phyloP scores from a whole-genome alignment of 2,113 vertebrate species.

The Ornithorhynchus anatinus region DNA sequence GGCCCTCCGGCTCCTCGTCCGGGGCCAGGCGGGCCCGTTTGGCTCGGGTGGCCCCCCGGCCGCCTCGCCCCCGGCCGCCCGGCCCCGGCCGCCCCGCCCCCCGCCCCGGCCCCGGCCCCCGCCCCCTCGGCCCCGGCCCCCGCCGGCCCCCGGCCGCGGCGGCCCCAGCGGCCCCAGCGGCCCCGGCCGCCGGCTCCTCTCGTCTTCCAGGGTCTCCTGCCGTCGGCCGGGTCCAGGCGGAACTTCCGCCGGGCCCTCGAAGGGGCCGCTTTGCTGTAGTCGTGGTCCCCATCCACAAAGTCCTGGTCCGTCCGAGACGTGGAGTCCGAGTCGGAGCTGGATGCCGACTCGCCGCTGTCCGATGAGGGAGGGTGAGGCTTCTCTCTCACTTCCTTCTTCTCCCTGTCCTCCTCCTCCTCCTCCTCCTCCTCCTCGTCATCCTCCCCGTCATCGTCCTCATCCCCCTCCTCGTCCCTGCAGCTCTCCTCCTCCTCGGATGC shows the following conservation, averaged over 20 bases:
- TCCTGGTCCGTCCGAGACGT: slow-evolving; percentile 87
- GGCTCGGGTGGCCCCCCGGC: slow-evolving; percentile 68
- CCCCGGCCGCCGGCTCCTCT: slow-evolving; percentile 65
- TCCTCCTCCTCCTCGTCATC: slow-evolving; percentile 69
- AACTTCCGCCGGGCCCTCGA: slow-evolving; percentile 74
- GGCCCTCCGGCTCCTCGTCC: slow-evolving; percentile 76
- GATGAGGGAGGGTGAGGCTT: slow-evolving; percentile 74
- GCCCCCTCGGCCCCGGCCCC: slow-evolving; percentile 60
- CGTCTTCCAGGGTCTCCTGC: slow-evolving; percentile 74
- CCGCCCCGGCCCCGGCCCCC: slow-evolving; percentile 73
- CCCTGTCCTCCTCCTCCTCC: slow-evolving; percentile 63
- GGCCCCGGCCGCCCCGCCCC: slow-evolving; percentile 69
- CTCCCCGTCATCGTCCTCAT: slow-evolving; percentile 64
- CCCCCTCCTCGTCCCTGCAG: slow-evolving; percentile 52
- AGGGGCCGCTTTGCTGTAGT: slow-evolving; percentile 93
- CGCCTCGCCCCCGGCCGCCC: slow-evolving; percentile 69
- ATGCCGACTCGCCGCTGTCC: slow-evolving; percentile 80
- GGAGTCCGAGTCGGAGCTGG: slow-evolving; percentile 80
- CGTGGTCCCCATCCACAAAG: slow-evolving; percentile 93
- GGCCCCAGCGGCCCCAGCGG: slow-evolving; percentile 73
- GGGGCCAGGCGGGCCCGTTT: slow-evolving; percentile 68
- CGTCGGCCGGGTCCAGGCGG: slow-evolving; percentile 66
- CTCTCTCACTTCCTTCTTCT: slow-evolving; percentile 68
- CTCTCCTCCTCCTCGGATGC: slow-evolving; percentile 73
- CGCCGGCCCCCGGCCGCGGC: slow-evolving; percentile 68